A percentile compares a stretch with the other conserved stretches of the same genome.
Evolutionary conservation across 1,140 invertebrate species (phyloP).

Genomic region (Brachionus plicatilis): DNA sequence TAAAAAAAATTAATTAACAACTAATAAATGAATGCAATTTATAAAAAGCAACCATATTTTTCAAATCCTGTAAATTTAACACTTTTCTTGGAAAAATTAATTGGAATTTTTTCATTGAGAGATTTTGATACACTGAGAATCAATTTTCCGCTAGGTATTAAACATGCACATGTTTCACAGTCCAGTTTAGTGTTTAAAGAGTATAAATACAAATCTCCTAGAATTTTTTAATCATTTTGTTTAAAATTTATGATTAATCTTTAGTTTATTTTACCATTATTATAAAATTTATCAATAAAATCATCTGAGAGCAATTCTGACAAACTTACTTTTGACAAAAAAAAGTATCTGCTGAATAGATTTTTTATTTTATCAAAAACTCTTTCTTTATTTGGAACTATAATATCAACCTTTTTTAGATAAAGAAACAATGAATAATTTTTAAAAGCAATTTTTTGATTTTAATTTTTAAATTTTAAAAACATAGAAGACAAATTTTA

Average conservation of each 20-base stretch:
- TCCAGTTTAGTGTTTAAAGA: constrained; percentile 10
- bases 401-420: background rate
- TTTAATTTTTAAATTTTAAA: no score
- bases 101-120: background rate
- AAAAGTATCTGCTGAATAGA: background rate
- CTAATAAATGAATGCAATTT: background rate
- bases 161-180: background rate
- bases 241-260: background rate
- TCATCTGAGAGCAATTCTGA: background rate
- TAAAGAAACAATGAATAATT: background rate
- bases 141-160: background rate
- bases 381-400: constrained; percentile 11
- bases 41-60: background rate
- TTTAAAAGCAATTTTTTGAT: background rate
- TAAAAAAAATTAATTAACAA: background rate
- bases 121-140: background rate
- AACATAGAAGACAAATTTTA: no score
- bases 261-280: background rate
- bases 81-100: background rate
- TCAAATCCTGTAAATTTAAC: background rate
- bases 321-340: background rate
- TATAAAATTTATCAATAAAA: background rate
- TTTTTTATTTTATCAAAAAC: background rate
- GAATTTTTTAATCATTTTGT: background rate
- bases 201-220: background rate